These are phyloP conservation scores for Eulemur rufifrons DNA, from an alignment of 2,113 vertebrate species.

Conservation along the genomic window DNA sequence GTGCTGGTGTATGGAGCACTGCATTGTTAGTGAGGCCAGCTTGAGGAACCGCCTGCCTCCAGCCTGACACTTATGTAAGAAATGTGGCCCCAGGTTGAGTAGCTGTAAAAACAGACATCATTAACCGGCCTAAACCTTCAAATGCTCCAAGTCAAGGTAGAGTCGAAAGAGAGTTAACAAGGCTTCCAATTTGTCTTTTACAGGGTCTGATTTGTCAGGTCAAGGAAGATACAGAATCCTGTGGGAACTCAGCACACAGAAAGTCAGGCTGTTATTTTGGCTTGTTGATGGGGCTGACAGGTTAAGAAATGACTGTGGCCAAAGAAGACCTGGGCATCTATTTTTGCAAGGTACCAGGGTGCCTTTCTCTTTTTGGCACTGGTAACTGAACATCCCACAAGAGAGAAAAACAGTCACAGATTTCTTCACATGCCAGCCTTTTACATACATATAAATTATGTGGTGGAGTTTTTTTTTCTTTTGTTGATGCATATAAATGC, in stretches of 20 bases:
- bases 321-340: not conserved
- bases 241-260: not conserved
- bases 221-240: not conserved
- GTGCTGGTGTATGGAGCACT: not conserved
- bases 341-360: not conserved
- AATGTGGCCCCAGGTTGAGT: not conserved
- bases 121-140: conserved; percentile 12
- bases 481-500: not conserved
- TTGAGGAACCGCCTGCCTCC: not conserved
- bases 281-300: not conserved
- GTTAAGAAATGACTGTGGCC: not conserved
- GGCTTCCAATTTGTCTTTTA: conserved; percentile 38
- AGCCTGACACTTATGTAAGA: not conserved
- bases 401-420: not conserved
- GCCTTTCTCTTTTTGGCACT: not conserved
- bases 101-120: conserved; percentile 16
- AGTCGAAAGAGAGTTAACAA: conserved; percentile 29
- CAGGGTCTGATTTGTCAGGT: not conserved
- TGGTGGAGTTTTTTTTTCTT: not conserved
- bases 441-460: not conserved
- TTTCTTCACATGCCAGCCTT: not conserved
- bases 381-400: not conserved
- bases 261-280: not conserved
- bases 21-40: not conserved
- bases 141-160: conserved; percentile 13